These are phyloP conservation scores for Xenopus tropicalis DNA, from an alignment of 2,113 vertebrate species.

Conservation along the genomic window UCB_Xtro_10.0 CM004446.2:150713501-150714000, in stretches of 20 bases:
- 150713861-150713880: conserved; percentile 56
- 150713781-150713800: conserved; percentile 48
- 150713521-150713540: too few relatives aligned
- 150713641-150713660: too few relatives aligned
- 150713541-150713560: too few relatives aligned
- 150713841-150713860: conserved; percentile 57
- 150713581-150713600: too few relatives aligned
- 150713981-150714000: conserved; percentile 51
- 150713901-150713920: conserved; percentile 80
- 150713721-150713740: conserved; percentile 42
- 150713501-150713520: too few relatives aligned
- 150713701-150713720: too few relatives aligned
- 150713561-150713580: too few relatives aligned
- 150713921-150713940: conserved; percentile 88
- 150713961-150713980: conserved; percentile 63
- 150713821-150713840: conserved; percentile 12
- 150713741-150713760: conserved; percentile 51
- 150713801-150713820: conserved; percentile 34
- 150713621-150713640: too few relatives aligned
- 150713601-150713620: too few relatives aligned
- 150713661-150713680: too few relatives aligned
- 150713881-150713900: conserved; percentile 82
- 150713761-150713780: conserved; percentile 54
- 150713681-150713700: too few relatives aligned
- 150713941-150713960: conserved; percentile 70